phyloP scores from a whole-genome alignment of 1,140 invertebrate species.

The Homarus americanus region DNA sequence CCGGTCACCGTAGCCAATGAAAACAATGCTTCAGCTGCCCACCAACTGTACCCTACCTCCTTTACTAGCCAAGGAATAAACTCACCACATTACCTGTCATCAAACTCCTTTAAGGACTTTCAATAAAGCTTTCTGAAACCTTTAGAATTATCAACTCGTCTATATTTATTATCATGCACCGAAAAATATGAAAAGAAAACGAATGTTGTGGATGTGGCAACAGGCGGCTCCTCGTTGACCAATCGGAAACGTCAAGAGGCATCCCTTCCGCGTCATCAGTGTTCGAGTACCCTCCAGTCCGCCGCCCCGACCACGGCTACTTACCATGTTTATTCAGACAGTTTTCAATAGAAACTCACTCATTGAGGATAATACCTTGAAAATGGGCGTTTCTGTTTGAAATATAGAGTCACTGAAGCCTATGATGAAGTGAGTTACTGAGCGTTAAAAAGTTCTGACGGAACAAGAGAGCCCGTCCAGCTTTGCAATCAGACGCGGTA shows the following conservation, averaged over 20 bases:
- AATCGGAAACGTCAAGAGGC: slow-evolving; percentile 70
- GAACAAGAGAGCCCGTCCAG: neutral
- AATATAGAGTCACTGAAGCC: slow-evolving; percentile 50
- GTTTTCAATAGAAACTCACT: slow-evolving; percentile 47
- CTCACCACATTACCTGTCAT: no score
- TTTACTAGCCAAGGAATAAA: no score
- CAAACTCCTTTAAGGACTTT: no score
- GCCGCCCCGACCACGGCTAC: slow-evolving; percentile 9
- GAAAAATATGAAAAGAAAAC: no score
- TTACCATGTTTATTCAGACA: slow-evolving; percentile 66
- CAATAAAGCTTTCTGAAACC: no score
- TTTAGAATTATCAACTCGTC: no score
- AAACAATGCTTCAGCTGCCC: slow-evolving; percentile 1
- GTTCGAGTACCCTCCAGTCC: neutral
- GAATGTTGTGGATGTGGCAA: slow-evolving; percentile 18
- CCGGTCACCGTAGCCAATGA: slow-evolving; percentile 8
- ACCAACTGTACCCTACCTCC: neutral
- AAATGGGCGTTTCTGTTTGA: slow-evolving; percentile 66
- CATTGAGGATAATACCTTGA: slow-evolving; percentile 56
- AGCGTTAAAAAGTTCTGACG: neutral
- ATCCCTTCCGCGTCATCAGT: slow-evolving; percentile 60
- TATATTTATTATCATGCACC: no score
- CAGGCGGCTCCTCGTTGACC: slow-evolving; percentile 53
- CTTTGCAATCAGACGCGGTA: neutral
- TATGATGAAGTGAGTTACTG: slow-evolving; percentile 49